phyloP scores from a whole-genome alignment of 2,888 invertebrate species.

The Parnassius smintheus region DNA sequence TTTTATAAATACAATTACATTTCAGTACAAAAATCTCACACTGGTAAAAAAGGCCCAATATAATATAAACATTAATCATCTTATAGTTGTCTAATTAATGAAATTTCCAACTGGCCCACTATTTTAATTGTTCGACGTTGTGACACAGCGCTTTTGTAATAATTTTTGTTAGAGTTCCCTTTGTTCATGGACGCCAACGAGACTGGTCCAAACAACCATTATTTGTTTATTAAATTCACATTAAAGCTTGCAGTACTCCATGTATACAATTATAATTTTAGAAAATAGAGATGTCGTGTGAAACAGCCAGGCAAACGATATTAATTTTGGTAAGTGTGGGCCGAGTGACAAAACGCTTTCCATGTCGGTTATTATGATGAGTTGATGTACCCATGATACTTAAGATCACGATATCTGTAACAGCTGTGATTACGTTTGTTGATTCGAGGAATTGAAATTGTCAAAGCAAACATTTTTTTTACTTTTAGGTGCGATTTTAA shows the following conservation, averaged over 20 bases:
- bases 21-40: too few species aligned
- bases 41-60: too few species aligned
- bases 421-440: not conserved
- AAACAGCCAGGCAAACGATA: constrained; percentile 67
- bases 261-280: constrained; percentile 53
- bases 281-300: constrained; percentile 77
- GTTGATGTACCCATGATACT: constrained; percentile 8
- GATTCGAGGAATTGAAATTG: not conserved
- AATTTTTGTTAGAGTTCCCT: constrained; percentile 71
- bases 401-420: not conserved
- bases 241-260: constrained; percentile 53
- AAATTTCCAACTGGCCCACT: constrained; percentile 77
- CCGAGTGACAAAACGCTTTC: constrained; percentile 57
- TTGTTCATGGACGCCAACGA: constrained; percentile 68
- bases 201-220: constrained; percentile 54
- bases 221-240: constrained; percentile 79
- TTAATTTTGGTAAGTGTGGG: constrained; percentile 64
- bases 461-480: too few species aligned
- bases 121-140: constrained; percentile 77
- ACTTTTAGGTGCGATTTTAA: too few species aligned
- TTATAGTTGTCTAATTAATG: constrained; percentile 70
- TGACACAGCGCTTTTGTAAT: constrained; percentile 75
- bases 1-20: too few species aligned
- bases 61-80: constrained; percentile 49
- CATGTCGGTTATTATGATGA: constrained; percentile 59